Evolutionary conservation across 2,888 invertebrate genomes (phyloP).

Genomic region (Globia sparganii): DNA sequence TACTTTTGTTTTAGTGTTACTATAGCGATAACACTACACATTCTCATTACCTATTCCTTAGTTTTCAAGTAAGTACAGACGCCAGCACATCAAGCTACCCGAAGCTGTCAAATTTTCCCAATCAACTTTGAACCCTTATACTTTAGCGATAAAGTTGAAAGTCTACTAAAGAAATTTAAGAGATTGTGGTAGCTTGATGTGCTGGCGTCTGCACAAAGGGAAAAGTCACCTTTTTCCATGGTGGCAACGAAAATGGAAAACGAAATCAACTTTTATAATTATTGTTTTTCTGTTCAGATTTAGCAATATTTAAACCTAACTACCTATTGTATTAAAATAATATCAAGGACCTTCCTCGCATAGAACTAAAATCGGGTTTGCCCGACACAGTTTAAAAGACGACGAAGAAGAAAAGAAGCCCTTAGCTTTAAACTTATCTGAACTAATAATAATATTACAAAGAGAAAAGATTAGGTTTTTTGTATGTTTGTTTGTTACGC

Average conservation of each 20-base stretch:
- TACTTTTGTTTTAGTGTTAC: not conserved
- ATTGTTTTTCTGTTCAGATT: not conserved
- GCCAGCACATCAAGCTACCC: too few species aligned
- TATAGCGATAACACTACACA: not conserved
- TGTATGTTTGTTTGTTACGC: too few species aligned
- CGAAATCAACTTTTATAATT: not conserved
- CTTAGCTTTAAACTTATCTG: not conserved
- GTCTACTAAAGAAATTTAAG: too few species aligned
- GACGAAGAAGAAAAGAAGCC: not conserved
- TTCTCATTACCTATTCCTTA: not conserved
- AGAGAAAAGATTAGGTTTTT: too few species aligned
- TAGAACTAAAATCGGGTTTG: not conserved
- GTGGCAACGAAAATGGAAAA: not conserved
- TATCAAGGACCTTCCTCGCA: not conserved
- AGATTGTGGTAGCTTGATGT: too few species aligned
- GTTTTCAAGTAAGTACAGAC: too few species aligned
- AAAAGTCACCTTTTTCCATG: too few species aligned
- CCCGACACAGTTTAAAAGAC: not conserved
- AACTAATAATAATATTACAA: too few species aligned
- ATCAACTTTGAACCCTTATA: too few species aligned
- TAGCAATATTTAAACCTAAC: not conserved
- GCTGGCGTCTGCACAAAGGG: too few species aligned
- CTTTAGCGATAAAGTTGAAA: too few species aligned
- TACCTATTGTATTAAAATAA: not conserved
- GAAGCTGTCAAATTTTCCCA: too few species aligned